Evolutionary conservation across 2,888 invertebrate genomes (phyloP), one percentile per base, ranked within the genome.

Genomic region (Polymixis lichenea): DNA sequence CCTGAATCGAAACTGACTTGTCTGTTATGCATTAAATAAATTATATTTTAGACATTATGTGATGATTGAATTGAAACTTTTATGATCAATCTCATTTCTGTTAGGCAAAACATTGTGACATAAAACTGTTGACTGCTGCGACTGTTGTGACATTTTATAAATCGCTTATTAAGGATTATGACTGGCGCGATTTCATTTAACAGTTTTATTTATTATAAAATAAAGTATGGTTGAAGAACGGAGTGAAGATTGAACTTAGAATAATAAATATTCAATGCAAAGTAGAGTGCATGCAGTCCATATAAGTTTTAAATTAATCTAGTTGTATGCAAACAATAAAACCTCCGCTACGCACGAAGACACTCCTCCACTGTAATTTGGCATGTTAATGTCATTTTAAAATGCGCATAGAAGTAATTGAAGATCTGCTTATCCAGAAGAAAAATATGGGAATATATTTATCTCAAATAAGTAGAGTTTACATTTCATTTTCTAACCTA

Each of bases 51-150:
- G 84, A 86, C 78, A 69, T 80, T 61, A 68, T 80, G 74, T 74
- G 84, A 78, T 88, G 86, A 87, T 88, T 83, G 79, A 87, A 86
- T 84, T 82, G 72, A 77, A 78, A 61, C 25, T 87, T 87, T 87
- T 87, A 88, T 77, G 87, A 85, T 75, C 86, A 68, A 76, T 83
- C 65, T 62, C 72, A 78, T 81, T 74, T 82, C 70, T 81, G 65
- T 76, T 75, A 72, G 67, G 73, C 69, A 77, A 78, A 85, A 83
- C 72, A 80, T 76, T 53, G 53, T 15, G 32, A 78, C 55, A 84
- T 83, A 72, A 87, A 85, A 83, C 65, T 75, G 43, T 80, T 75
- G 38, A 64, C 38, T 72, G 75, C 66, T 55, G 60, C 38, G 53
- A 19, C 53, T 84, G 79, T 86, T 87, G 70, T 86, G 87, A 87